phyloP scores from a whole-genome alignment of 2,888 invertebrate species.

The Plebejus argus region DNA sequence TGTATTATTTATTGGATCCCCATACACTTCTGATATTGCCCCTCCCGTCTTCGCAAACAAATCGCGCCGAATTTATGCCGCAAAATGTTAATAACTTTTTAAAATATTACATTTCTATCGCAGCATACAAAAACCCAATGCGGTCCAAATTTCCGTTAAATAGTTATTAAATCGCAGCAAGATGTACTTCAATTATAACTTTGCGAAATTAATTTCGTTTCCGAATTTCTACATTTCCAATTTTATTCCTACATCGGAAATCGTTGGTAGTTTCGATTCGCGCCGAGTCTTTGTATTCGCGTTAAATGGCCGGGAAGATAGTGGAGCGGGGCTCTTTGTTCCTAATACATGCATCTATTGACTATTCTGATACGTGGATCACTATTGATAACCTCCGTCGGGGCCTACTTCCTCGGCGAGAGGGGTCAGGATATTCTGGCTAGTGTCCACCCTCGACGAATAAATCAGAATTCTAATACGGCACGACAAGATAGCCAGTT shows the following conservation, averaged over 20 bases:
- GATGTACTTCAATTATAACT: background rate
- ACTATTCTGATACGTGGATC: slow-evolving; percentile 52
- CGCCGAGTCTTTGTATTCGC: slow-evolving; percentile 71
- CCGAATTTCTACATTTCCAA: slow-evolving; percentile 33
- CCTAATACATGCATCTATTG: slow-evolving; percentile 63
- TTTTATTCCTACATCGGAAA: slow-evolving; percentile 47
- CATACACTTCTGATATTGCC: slow-evolving; percentile 69
- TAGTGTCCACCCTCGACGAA: slow-evolving; percentile 69
- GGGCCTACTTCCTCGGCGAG: slow-evolving; percentile 43
- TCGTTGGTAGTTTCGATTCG: slow-evolving; percentile 75
- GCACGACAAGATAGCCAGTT: slow-evolving; percentile 69
- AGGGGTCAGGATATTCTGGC: slow-evolving; percentile 56
- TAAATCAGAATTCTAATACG: slow-evolving; percentile 76
- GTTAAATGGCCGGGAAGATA: slow-evolving; percentile 81
- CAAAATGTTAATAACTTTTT: slow-evolving; percentile 72
- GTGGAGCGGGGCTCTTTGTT: slow-evolving; percentile 76
- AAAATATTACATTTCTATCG: slow-evolving; percentile 23
- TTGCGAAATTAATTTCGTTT: slow-evolving; percentile 5
- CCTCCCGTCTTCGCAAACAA: slow-evolving; percentile 67
- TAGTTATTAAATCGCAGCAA: background rate
- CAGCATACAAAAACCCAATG: background rate
- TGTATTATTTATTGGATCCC: slow-evolving; percentile 79
- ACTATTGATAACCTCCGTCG: slow-evolving; percentile 49
- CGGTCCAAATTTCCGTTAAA: background rate
- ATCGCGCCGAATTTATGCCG: slow-evolving; percentile 79